Evolutionary conservation across 2,888 invertebrate species (phyloP), one percentile per base, ranked within the genome.

Genomic region (Cybosia mesomella): DNA sequence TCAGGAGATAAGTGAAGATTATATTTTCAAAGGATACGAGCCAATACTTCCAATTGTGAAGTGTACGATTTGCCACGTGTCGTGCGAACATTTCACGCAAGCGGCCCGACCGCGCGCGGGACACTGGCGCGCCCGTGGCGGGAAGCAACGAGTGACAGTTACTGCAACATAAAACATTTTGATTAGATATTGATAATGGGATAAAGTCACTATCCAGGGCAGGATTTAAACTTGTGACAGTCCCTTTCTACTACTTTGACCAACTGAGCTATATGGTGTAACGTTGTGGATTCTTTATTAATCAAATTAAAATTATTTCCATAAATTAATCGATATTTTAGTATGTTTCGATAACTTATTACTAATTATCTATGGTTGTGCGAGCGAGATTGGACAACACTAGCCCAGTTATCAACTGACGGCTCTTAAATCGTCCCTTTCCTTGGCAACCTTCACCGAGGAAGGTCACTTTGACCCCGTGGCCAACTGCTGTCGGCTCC

Each of bases 1-100:
- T 34, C 8, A 13, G 15, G 3, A 15, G 39, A 3, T 5, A 18
- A 18, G 18, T 49, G 49, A n/a, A 18, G 49, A 13, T 59, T 64
- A 65, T 39, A 65, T 70, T 73, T 67, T 22, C 72, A 96, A 97
- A 97, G 97, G 97, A 97, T 98, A 99, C 99, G 95, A 99, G 98
- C 98, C 99, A 99, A 95, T 99, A 99, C 95, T 98, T 99, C 99
- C 99, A 99, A 93, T 98, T 98, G 86, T 97, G 97, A 89, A 97
- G 96, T 22, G 99, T 99, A 71, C 98, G 95, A 82, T 96, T 96
- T 79, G 97, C 96, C 59, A 99, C 98, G 94, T 99, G 99, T 43
- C 98, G 97, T 80, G 98, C 98, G 92, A 98, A 99, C 96, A 99
- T 97, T 92, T 98, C 98, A 82, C 97, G 97, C 96, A 99, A 97